Evolutionary conservation across 2,888 invertebrate species (phyloP).

Genomic region (Shargacucullia verbasci): DNA sequence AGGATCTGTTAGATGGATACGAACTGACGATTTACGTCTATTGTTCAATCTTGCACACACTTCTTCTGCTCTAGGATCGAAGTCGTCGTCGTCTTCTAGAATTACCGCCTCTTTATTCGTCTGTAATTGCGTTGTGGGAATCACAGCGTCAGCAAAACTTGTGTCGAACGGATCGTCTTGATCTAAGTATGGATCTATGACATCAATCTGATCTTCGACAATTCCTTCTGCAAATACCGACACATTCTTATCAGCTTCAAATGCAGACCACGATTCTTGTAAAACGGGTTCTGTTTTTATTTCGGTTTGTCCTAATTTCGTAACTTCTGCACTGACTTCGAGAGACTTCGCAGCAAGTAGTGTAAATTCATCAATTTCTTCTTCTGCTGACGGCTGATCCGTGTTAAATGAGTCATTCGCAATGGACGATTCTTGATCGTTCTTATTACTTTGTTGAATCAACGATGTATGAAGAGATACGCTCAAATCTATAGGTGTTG

Average conservation of each 20-base stretch:
- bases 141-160: slow-evolving; percentile 93
- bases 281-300: slow-evolving; percentile 81
- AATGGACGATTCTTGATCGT: slow-evolving; percentile 53
- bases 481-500: slow-evolving; percentile 92
- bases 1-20: slow-evolving; percentile 91
- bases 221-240: slow-evolving; percentile 83
- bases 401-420: slow-evolving; percentile 43
- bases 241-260: slow-evolving; percentile 88
- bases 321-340: slow-evolving; percentile 87
- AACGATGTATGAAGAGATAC: slow-evolving; percentile 90
- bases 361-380: slow-evolving; percentile 93
- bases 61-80: slow-evolving; percentile 91
- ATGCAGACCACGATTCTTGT: slow-evolving; percentile 91
- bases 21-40: slow-evolving; percentile 85
- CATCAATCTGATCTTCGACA: slow-evolving; percentile 83
- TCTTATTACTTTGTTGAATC: slow-evolving; percentile 80
- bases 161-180: slow-evolving; percentile 96
- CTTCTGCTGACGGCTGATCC: slow-evolving; percentile 69
- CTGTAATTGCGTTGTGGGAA: slow-evolving; percentile 84
- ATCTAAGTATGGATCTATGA: slow-evolving; percentile 84
- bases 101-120: slow-evolving; percentile 78
- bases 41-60: slow-evolving; percentile 77
- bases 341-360: slow-evolving; percentile 94
- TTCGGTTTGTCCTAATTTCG: slow-evolving; percentile 79
- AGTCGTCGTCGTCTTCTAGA: slow-evolving; percentile 87